Conservation (phyloP, 2,113 vertebrate genomes). For the Mustelus asterias region DNA sequence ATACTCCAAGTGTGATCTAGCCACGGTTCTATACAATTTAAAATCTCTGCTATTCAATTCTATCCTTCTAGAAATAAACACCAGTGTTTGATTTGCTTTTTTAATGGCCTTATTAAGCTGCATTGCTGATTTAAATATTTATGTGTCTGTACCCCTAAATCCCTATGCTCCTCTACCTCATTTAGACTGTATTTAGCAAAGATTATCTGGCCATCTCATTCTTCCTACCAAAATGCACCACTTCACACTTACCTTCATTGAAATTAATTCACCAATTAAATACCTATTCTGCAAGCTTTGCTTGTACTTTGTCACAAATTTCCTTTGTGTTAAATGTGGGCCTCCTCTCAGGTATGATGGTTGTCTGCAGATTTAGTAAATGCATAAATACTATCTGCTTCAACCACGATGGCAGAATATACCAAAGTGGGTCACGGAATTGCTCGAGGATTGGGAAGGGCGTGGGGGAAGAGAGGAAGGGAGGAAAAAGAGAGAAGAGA, state of each 20-base stretch:
- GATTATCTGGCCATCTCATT: background rate
- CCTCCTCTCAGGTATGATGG: background rate
- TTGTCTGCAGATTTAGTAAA: background rate
- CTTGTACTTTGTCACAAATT: background rate
- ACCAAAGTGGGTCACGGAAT: background rate
- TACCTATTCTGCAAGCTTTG: background rate
- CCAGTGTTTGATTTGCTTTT: background rate
- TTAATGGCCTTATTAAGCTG: background rate
- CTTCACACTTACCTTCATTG: background rate
- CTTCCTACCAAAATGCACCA: background rate
- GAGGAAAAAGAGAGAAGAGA: too few relatives aligned
- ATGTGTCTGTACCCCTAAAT: background rate
- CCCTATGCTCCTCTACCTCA: background rate
- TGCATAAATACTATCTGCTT: background rate
- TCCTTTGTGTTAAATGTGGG: background rate
- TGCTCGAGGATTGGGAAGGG: background rate
- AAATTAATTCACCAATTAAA: background rate
- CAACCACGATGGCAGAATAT: background rate
- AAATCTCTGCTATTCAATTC: background rate
- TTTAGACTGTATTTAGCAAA: background rate
- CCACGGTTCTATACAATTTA: background rate
- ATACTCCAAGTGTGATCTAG: background rate
- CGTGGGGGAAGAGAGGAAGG: too few relatives aligned
- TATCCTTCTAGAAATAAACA: background rate
- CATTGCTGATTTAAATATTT: background rate